phyloP scores from a whole-genome alignment of 2,888 invertebrate species.

The Erynnis tages region DNA sequence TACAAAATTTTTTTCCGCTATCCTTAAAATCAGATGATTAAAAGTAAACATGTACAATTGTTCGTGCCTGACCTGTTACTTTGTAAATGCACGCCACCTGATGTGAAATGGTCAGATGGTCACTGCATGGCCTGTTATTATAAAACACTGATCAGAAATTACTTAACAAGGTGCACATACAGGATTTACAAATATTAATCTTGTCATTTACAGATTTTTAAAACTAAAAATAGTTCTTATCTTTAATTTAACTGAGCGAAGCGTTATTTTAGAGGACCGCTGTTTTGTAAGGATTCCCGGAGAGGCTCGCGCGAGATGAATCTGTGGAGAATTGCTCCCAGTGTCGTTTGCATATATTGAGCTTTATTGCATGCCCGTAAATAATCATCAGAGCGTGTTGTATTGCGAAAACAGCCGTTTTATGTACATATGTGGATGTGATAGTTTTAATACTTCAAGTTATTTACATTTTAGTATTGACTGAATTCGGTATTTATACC shows the following conservation, averaged over 20 bases:
- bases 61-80: no score
- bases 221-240: no score
- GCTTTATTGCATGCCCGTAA: slow-evolving; percentile 46
- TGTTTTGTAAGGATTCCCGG: slow-evolving; percentile 42
- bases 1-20: not conserved
- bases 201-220: not conserved
- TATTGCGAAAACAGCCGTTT: slow-evolving; percentile 23
- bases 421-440: not conserved
- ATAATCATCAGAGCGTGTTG: slow-evolving; percentile 30
- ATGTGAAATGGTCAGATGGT: no score
- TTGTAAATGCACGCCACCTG: no score
- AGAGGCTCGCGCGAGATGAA: slow-evolving; percentile 50
- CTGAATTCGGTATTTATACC: no score
- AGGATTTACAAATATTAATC: not conserved
- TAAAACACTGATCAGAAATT: no score
- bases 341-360: slow-evolving; percentile 60
- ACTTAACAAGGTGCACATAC: no score
- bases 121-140: no score
- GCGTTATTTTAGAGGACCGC: slow-evolving; percentile 48
- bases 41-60: no score
- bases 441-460: not conserved
- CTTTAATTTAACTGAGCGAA: slow-evolving; percentile 8
- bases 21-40: no score
- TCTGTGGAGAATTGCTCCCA: slow-evolving; percentile 52
- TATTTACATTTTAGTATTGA: no score